Conservation (phyloP, 2,888 invertebrate species). For the Drosophila robusta region DNA sequence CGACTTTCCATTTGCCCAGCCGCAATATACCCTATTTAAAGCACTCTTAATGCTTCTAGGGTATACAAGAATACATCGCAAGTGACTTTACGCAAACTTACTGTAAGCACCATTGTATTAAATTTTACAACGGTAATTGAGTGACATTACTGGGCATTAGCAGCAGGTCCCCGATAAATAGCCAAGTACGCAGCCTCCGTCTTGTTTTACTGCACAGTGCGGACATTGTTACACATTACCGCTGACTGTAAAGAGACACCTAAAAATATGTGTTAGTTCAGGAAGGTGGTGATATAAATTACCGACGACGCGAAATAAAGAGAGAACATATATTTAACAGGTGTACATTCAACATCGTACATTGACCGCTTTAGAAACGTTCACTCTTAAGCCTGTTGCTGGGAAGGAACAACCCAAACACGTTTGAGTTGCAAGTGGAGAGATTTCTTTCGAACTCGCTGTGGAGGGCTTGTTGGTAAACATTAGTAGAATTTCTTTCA, state of each 20-base stretch:
- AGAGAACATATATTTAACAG: conserved; percentile 50
- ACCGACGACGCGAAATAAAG: conserved; percentile 33
- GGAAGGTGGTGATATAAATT: conserved; percentile 46
- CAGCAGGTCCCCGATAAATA: conserved; percentile 10
- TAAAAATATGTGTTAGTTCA: conserved; percentile 34
- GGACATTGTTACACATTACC: conserved; percentile 30
- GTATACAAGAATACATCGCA: conserved; percentile 2
- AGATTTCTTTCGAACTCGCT: conserved; percentile 40
- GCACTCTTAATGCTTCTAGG: background rate
- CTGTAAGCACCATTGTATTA: conserved; percentile 19
- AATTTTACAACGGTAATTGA: conserved; percentile 58
- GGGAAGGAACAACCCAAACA: conserved; percentile 49
- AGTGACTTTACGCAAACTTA: conserved; percentile 1
- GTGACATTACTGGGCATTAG: conserved; percentile 45
- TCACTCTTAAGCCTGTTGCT: conserved; percentile 28
- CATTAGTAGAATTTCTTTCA: conserved; percentile 59
- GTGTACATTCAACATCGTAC: conserved; percentile 65
- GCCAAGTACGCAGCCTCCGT: conserved; percentile 25
- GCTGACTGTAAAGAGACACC: conserved; percentile 41
- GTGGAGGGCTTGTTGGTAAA: conserved; percentile 31
- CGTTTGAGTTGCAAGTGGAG: conserved; percentile 61
- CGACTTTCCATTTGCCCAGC: background rate
- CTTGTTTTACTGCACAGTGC: conserved; percentile 2
- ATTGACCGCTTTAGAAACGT: conserved; percentile 64
- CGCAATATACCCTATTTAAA: background rate